Base-by-base conservation (phyloP, 2,797 vertebrate species). In the Anguilla obscura region DNA sequence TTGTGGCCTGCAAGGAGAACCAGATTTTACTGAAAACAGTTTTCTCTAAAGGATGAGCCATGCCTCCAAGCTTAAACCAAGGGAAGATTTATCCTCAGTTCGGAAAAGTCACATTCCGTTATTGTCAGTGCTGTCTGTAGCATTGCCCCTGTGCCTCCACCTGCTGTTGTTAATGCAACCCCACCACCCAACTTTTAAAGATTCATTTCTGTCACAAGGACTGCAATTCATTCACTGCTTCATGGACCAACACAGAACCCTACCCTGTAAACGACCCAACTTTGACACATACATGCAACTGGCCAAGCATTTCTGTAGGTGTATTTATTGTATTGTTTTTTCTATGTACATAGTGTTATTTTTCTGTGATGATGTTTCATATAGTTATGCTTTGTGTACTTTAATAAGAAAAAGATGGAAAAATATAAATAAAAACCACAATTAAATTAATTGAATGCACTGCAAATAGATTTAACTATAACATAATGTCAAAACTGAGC, bases 11-110 rank as follows among this genome's bases (percentile, higher is more conserved):
- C 27, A 8, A 48, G n/a, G 12, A 85, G 50, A 56, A 30, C 36
- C 52, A 85, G 33, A n/a, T 85, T 84, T 85, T 85, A 56, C 84
- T 58, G 52, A 58, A 12, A 33, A 58, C 14, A 58, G 82, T 76
- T 10, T 14, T 45, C 8, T 45, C 36, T 79, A 56, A 56, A 56
- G 33, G 84, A 14, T 56, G 84, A 7, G 52, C 7, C 2, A 12
- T 16, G 14, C 30, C 12, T 56, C 12, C 54, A 54, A 54, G 14
- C 12, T 54, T 14, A 16, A 58, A 58, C 30, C 76, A 80, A 54
- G 52, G 48, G 74, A 14, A 16, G 7, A 40, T 76, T 36, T 76
- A 36, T 21, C 30, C 10, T 76, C 30, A 21, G 33, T 76, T 36
- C 18, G 7, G 36, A 76, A 45, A 50, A 82, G 45, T n/a, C 45